Evolutionary conservation across 2,888 invertebrate genomes (phyloP), one percentile per base, ranked within the genome.

Genomic region (Entomobrya proxima): DNA sequence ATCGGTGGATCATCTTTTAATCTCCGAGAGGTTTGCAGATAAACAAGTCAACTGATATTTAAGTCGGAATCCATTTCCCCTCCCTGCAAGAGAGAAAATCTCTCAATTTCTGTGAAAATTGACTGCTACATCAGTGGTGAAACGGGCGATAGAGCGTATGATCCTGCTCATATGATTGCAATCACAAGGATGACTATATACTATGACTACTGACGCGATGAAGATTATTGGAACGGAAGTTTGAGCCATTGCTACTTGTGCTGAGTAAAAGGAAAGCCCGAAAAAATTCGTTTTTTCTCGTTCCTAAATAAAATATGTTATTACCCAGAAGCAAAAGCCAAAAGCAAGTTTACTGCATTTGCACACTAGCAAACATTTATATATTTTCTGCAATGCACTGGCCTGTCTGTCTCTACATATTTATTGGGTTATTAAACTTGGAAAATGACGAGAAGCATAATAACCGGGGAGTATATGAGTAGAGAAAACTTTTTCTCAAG

Each of bases 11-110:
- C 61, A 76, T 76, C 83, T 69, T 83, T 82, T 83, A 83, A 83
- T 83, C 83, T 58, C n/a, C n/a, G 50, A 77, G 84, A 67, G 55
- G 64, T 55, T 40, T 52, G 64, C 77, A 69, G 77, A 84, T 84
- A 84, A 84, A 77, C 69, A 83, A 83, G 83, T 83, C 76, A 83
- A 83, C 76, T 61, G 81, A 81, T 81, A 82, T 82, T 82, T 82
- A 82, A n/a, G 15, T 47, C 81, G 24, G 44, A 30, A 37, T 76
- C 30, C 76, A 37, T 27, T 9, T 55, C 50, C 15, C 15, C 74
- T 72, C 72, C 55, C 27, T 24, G 27, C 2, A 55, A 37, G 21
- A 40, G 24, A 21, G 24, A 67, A 69, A 69, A 69, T 69, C 69
- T 69, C 44, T 37, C 44, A 69, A 32, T 61, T 61, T 61, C 18